Base-by-base conservation (phyloP, 2,797 vertebrate genomes). In the Toxotes lorentzi region DNA sequence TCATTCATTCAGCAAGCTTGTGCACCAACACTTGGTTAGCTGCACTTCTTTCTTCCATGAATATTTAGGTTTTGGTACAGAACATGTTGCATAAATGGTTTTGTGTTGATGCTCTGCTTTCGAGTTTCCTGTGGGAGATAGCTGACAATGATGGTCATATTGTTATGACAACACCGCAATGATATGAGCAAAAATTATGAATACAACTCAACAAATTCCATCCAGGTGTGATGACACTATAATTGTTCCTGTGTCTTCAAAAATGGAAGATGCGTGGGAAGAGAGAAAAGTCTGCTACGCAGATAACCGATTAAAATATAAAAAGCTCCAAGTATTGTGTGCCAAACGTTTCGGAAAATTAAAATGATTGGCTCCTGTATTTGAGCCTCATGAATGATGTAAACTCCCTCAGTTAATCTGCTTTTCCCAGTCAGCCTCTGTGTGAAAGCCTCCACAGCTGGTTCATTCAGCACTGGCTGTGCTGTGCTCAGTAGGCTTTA, bases 381-480 rank as follows among this genome's bases (percentile, higher is more conserved):
- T 32, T 47, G 16, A 78, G 64, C 23, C 32, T 50, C 34, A 51
- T 63, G 53, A 83, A 78, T 76, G 51, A 53, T 54, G 66, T 69
- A 41, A 75, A 65, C 32, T n/a, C 59, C 38, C 11, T 45, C 68
- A 50, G 43, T 85, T 75, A 79, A 82, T 85, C 53, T 73, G 21
- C 70, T 34, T 64, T 66, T 54, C 75, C 14, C 57, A 53, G 13
- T 73, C 64, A 21, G 67, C 7, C 30, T 75, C 10, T 2, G 4
- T 62, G 17, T 60, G 30, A 81, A 76, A 84, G 60, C 45, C 69
- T 78, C 27, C n/a, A 43, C 45, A 51, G 19, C 21, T 9, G 17
- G 1, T 62, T 62, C 63, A 68, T 83, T 86, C 53, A 82, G 23
- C 41, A 45, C 66, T 24, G 48, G 47, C 43, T 57, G 4, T 27